Evolutionary conservation across 2,113 vertebrate species (phyloP), one percentile per base, ranked within the genome.

Genomic region (Sorex araneus): DNA sequence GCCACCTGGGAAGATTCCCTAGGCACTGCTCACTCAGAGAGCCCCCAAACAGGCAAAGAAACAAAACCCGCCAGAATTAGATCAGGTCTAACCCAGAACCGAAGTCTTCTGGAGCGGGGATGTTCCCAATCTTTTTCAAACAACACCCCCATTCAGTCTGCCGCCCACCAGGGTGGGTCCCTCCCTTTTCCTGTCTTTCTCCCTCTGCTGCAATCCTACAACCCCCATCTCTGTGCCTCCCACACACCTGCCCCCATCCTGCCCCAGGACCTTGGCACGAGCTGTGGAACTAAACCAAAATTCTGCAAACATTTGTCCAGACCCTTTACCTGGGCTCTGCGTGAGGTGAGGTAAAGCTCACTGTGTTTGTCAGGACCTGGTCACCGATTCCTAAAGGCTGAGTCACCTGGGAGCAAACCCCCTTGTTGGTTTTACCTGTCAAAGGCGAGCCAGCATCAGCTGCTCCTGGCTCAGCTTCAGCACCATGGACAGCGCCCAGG

Each of bases 161-260:
- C 11, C 25, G 18, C 0, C 0, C 13, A 36, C 69, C 74, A 54
- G 45, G 12, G 28, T 36, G 2, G 1, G 0, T n/a, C 71, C 80
- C 28, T 23, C 54, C 50, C 79, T 73, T 12, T 27, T 7, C 28
- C 28, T 57, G 27, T 1, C 13, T 32, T 34, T 45, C 57, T 45
- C 45, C 45, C 34, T 67, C 67, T 36, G 27, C 50, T 25, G 30
- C 0, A 1, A 12, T 64, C 63, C 47, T 40, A 64, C 66, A 54
- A 79, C 40, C 2, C 2, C 28, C 30, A 8, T 27, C 60, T 87
- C 45, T 40, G 63, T 5, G 2, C 60, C 40, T 3, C 3, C 54
- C 54, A 54, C 54, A 54, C 54, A 15, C 13, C 1, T 54, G 18
- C 54, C 54, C 54, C 18, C 18, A 54, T 34, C 32, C 66, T 79